Base-by-base conservation (phyloP, 2,888 invertebrate species). In the Diplolepis rosae region DNA sequence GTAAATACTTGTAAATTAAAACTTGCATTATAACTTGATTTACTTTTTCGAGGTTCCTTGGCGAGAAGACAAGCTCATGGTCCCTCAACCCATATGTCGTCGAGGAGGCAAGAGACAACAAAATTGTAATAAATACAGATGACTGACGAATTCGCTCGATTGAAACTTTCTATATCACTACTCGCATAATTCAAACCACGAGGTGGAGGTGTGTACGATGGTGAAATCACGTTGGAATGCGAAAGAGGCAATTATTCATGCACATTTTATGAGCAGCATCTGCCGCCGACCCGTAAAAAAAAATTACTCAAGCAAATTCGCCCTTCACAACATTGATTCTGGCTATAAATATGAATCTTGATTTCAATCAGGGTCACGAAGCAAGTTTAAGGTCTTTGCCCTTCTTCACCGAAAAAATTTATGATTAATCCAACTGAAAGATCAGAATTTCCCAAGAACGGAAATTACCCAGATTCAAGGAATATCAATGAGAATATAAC, bases 261-360 rank as follows among this genome's bases (percentile, higher is more conserved):
- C 30, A 54, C 15, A 54, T 9, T 32, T 54, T 54, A 30, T 54
- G 32, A 15, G 32, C 54, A 18, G 54, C 54, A 54, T 54, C 54
- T 54, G 54, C 54, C 32, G 54, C 54, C 54, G 32, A 54, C 28
- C 54, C 54, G 54, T 54, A 18, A 54, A 54, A 54, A 54, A n/a
- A n/a, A 7, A 54, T 11, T 18, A 18, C 54, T 7, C 11, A 54
- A 11, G 30, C 18, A 11, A 54, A 54, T 15, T 54, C 28, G 28
- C 52, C 52, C 52, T 28, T 15, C 13, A 2, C 32, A 54, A 54
- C 30, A 32, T 32, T 54, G 32, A 54, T 54, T 54, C 54, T 54
- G 54, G 0, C 54, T 32, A 54, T 54, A 32, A 54, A 54, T 54
- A 54, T 54, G 30, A 32, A 54, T 32, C n/a, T 18, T 54, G 54